Percentiles rank a stretch among this genome's conserved stretches.
These are phyloP conservation scores for Melieria crassipennis DNA, from an alignment of 2,888 invertebrate genomes.

Conservation along the genomic window DNA sequence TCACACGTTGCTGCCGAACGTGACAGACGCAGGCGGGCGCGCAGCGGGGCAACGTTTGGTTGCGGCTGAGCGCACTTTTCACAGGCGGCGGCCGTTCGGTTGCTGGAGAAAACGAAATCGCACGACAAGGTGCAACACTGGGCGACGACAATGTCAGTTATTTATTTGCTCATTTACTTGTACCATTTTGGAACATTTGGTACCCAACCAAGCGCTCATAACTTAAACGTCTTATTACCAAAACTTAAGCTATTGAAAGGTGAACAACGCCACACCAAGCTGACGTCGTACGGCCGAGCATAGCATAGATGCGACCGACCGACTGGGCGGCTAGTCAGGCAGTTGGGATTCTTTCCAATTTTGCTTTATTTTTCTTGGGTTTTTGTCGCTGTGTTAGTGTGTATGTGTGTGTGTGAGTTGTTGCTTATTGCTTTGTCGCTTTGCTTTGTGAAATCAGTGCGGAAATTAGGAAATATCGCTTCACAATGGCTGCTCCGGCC, in stretches of 20 bases:
- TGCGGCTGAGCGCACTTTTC: not conserved
- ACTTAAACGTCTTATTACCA: slow-evolving; percentile 42
- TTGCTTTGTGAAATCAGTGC: too few species aligned
- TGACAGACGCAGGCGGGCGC: too few species aligned
- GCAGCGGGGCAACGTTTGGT: not conserved
- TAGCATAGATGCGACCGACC: too few species aligned
- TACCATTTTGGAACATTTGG: slow-evolving; percentile 40
- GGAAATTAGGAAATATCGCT: too few species aligned
- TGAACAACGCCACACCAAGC: not conserved
- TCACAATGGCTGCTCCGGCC: too few species aligned
- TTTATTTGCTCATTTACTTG: slow-evolving; percentile 42
- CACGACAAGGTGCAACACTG: not conserved
- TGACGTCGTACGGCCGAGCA: not conserved
- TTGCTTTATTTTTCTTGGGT: not conserved
- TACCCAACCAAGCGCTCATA: slow-evolving; percentile 44
- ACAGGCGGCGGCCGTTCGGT: too few species aligned
- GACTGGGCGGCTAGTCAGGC: too few species aligned
- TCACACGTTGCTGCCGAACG: not conserved
- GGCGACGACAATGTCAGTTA: slow-evolving; percentile 25
- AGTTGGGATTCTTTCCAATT: not conserved
- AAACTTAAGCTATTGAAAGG: slow-evolving; percentile 7
- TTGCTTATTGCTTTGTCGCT: too few species aligned
- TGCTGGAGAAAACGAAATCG: not conserved
- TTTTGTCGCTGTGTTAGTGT: not conserved
- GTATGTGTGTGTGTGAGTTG: not conserved